A percentile compares a stretch with the other conserved stretches of the same genome.
phyloP scores from a whole-genome alignment of 2,888 invertebrate species.

The Stenodera caucasica region DNA sequence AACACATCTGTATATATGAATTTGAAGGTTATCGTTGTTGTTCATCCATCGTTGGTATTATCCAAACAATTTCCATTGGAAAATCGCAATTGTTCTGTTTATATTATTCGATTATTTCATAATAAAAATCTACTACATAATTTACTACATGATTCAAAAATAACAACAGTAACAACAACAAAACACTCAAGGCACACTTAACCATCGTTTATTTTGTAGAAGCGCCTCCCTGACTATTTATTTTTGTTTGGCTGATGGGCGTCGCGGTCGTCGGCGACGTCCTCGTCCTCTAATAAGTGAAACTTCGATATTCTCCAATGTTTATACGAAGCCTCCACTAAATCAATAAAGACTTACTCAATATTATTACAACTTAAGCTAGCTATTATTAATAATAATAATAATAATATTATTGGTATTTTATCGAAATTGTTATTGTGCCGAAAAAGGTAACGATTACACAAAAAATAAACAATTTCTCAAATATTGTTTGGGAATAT shows the following conservation, averaged over 20 bases:
- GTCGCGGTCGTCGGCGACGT: slow-evolving; percentile 5
- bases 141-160: too few species aligned
- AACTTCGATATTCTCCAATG: background rate
- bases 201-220: background rate
- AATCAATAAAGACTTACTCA: background rate
- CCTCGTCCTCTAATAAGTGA: background rate
- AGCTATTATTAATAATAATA: too few species aligned
- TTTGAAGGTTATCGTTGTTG: slow-evolving; percentile 4
- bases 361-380: background rate
- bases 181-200: background rate
- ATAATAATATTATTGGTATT: background rate
- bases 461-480: background rate
- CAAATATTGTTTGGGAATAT: too few species aligned
- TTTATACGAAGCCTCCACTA: too few species aligned
- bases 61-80: too few species aligned
- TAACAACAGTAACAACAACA: background rate
- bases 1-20: background rate
- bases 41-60: too few species aligned
- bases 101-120: background rate
- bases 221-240: background rate
- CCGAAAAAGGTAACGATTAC: slow-evolving; percentile 7
- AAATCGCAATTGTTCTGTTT: too few species aligned
- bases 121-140: too few species aligned
- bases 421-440: background rate
- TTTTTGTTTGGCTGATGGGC: slow-evolving; percentile 4